Evolutionary conservation across 2,888 invertebrate species (phyloP), one percentile per base, ranked within the genome.

Genomic region (Diplolepis rosae): DNA sequence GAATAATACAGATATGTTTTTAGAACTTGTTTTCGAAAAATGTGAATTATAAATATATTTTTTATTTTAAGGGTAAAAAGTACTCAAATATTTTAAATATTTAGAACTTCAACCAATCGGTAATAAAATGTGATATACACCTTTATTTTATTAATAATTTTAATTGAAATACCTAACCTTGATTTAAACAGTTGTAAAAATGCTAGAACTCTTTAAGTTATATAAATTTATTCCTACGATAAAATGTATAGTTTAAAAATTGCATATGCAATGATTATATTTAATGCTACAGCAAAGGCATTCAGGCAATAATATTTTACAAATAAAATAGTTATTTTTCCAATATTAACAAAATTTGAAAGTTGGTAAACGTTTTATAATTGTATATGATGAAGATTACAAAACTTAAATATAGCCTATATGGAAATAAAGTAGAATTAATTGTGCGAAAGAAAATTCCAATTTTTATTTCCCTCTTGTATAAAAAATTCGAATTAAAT

Each of bases 101-200:
- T 45, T 48, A 4, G 48, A 48, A 22, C 48, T 22, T 22, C 18
- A 9, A 48, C 22, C 48, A 48, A n/a, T 48, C 11, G 48, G 48
- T 22, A 48, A 22, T 48, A 22, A 48, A 48, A 48, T 48, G 48
- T 48, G 48, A 48, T 48, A 48, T n/a, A n/a, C n/a, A n/a, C 18
- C 11, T 22, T 22, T 11, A 48, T 22, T 48, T 48, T 48, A 4
- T 18, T 48, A 3, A 5, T 48, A 22, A 22, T 48, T 48, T 18
- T 45, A 18, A 48, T 11, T 22, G 22, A 48, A 0, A 9, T 48
- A 48, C 18, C 9, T 22, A 22, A 48, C 9, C 22, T 22, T 22
- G 18, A 48, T 48, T n/a, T n/a, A n/a, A n/a, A n/a, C n/a, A n/a
- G n/a, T n/a, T n/a, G n/a, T n/a, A n/a, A n/a, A n/a, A n/a, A n/a